phyloP scores from a whole-genome alignment of 2,797 vertebrate genomes.

The Buphagus erythrorhynchus region DNA sequence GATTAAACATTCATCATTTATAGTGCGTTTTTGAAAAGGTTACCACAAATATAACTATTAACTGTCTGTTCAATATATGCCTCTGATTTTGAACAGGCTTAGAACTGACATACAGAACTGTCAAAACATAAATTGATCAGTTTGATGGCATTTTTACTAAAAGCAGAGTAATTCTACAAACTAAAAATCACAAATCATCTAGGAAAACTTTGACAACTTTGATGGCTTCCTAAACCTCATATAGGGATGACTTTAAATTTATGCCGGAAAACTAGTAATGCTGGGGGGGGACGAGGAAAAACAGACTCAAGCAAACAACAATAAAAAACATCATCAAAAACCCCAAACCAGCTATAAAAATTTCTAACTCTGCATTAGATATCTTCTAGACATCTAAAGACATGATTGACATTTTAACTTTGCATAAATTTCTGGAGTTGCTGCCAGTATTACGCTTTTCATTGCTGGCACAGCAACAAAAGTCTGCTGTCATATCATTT shows the following conservation, averaged over 20 bases:
- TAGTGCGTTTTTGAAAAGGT: background rate
- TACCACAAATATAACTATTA: background rate
- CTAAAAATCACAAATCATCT: background rate
- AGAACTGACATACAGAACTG: background rate
- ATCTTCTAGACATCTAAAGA: background rate
- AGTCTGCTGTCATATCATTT: background rate
- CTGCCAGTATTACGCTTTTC: background rate
- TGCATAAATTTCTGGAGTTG: background rate
- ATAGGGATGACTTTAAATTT: background rate
- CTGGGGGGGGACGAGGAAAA: background rate
- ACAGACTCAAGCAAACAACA: background rate
- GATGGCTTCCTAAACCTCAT: background rate
- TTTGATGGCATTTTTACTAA: background rate
- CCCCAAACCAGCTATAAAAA: background rate
- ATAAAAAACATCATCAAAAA: background rate
- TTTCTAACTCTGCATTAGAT: background rate
- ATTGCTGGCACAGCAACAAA: background rate
- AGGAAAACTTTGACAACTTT: background rate
- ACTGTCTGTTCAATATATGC: background rate
- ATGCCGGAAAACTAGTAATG: background rate
- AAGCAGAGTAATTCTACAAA: background rate
- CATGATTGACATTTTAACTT: background rate
- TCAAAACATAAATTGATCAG: background rate
- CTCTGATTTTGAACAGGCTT: background rate
- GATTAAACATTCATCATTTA: background rate